Evolutionary conservation across 2,888 invertebrate genomes (phyloP), one percentile per base, ranked within the genome.

Genomic region (Steinernema hermaphroditum): DNA sequence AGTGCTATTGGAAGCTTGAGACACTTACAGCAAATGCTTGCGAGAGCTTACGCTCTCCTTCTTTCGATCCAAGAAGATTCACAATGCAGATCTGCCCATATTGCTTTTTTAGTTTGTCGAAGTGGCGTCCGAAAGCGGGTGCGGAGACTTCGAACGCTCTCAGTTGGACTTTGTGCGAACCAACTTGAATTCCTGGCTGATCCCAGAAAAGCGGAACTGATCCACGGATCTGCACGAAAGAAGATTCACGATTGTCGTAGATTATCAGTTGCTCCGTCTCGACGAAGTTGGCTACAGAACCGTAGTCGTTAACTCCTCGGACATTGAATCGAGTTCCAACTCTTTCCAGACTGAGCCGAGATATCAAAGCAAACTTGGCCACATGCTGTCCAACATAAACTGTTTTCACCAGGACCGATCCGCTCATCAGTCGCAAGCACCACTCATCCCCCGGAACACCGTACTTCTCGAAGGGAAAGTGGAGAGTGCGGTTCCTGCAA

Each of bases 191-290:
- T 12, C 97, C 97, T 0, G 97, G 96, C 87, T 98, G 98, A 87
- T 98, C 97, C 96, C 97, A 98, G 89, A 98, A 98, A 27, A 98
- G 89, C 0, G 98, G 97, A 0, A 98, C 95, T 0, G 96, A 96
- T 0, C 98, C 98, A 82, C 97, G 90, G 0, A 94, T 94, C 89
- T 90, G 90, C 14, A 98, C 89, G 86, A 92, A 93, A 6, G 95
- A 95, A 6, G 93, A 91, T 2, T 94, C 91, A 86, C 93, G 92
- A 84, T 94, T 93, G 87, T 97, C 96, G 49, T 89, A 76, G 0
- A 81, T 68, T 34, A 83, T 75, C 69, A 85, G 70, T 78, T 82
- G 98, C 89, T 98, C 98, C 0, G 98, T 99, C 90, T 99, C 98
- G 34, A 97, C 97, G 90, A 99, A 99, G 90, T 99, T 99, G 0